Percentiles rank a stretch among this genome's conserved stretches.
Conservation (phyloP, 2,113 vertebrate genomes). For the Microcebus ravelobensis region DNA sequence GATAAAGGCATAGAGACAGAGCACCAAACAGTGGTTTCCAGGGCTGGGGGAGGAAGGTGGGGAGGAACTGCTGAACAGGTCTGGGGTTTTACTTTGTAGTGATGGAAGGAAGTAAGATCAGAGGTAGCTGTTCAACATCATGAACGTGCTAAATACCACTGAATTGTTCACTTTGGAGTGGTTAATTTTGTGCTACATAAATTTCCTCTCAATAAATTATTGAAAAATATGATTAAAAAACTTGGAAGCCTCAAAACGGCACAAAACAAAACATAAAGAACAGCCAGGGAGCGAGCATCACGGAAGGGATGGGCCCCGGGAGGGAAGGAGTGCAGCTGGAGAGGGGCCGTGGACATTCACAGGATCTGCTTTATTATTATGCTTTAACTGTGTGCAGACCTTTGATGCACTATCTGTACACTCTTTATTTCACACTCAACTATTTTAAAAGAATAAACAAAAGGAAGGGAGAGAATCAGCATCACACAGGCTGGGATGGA, state of each 20-base stretch:
- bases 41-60: too few species aligned
- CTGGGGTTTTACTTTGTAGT: neutral
- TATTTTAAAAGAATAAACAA: neutral
- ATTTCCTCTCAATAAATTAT: neutral
- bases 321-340: neutral
- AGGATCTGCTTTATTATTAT: neutral
- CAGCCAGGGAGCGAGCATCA: too few species aligned
- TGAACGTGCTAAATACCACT: neutral
- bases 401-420: neutral
- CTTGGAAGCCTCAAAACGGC: neutral
- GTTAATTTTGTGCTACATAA: neutral
- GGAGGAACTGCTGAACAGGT: neutral
- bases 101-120: neutral
- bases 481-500: neutral
- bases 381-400: neutral
- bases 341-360: accelerated
- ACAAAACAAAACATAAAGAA: neutral
- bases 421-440: neutral
- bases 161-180: neutral
- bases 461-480: neutral
- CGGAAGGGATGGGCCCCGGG: neutral
- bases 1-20: neutral
- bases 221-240: neutral
- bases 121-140: neutral
- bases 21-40: neutral